Conservation (phyloP, 2,888 invertebrate genomes). For the Ormyrus labotus region DNA sequence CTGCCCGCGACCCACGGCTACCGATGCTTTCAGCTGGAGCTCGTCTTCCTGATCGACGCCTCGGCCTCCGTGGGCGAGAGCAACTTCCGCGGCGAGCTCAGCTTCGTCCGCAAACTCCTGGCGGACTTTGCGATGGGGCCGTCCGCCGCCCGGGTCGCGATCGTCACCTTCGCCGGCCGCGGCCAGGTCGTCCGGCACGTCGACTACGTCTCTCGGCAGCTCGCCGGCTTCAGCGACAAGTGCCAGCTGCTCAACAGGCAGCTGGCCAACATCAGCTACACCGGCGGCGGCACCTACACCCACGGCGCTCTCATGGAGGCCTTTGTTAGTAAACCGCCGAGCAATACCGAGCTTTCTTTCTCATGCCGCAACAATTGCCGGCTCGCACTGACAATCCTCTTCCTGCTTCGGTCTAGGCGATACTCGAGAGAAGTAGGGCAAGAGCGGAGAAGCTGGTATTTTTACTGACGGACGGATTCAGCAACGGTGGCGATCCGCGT, state of each 20-base stretch:
- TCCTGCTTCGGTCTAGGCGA: slow-evolving; percentile 70
- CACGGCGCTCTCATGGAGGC: slow-evolving; percentile 82
- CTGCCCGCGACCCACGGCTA: too few relatives aligned
- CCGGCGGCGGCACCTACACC: slow-evolving; percentile 84
- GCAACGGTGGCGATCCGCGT: slow-evolving; percentile 83
- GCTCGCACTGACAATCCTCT: neutral
- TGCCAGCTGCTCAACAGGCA: slow-evolving; percentile 81
- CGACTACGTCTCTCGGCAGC: slow-evolving; percentile 79
- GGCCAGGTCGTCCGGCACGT: slow-evolving; percentile 79
- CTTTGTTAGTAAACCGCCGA: slow-evolving; percentile 74
- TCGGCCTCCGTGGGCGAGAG: slow-evolving; percentile 83
- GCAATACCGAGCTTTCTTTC: neutral
- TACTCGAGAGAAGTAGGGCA: slow-evolving; percentile 76
- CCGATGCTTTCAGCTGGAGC: slow-evolving; percentile 75
- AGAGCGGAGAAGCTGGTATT: slow-evolving; percentile 80
- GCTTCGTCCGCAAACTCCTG: slow-evolving; percentile 82
- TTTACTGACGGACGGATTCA: slow-evolving; percentile 84
- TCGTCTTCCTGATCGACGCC: slow-evolving; percentile 83
- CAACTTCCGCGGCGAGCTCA: slow-evolving; percentile 82
- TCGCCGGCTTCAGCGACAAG: slow-evolving; percentile 78
- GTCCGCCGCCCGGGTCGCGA: slow-evolving; percentile 80
- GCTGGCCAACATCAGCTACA: slow-evolving; percentile 79
- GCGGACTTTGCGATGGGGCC: slow-evolving; percentile 82
- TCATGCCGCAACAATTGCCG: too few relatives aligned
- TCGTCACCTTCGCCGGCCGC: slow-evolving; percentile 82